Evolutionary conservation across 2,888 invertebrate species (phyloP), one percentile per base, ranked within the genome.

Genomic region (Sepioteuthis lessoniana): DNA sequence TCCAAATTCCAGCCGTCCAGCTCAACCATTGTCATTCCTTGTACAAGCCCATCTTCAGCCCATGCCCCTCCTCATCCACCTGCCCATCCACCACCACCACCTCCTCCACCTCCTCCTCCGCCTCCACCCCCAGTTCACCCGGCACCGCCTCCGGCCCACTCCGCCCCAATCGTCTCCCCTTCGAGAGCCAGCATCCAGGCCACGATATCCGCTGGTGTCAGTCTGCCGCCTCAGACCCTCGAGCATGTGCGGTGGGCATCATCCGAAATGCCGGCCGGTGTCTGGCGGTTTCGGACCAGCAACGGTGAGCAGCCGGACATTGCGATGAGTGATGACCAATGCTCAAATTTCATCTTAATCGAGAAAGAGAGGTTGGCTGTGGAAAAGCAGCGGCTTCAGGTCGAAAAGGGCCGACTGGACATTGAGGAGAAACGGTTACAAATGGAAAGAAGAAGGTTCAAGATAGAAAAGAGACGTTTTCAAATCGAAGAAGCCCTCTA

Each of bases 1-100:
- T 92, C 91, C 42, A 92, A 92, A 46, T 92, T 46, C 91, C 91
- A 92, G 47, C 91, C 91, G 91, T 92, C 91, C 91, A 92, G 37
- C 13, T 31, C 91, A n/a, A 35, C 91, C 10, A 92, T 92, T 46
- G 42, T 92, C 37, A 92, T 92, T n/a, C n/a, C 91, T 25, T 42
- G 46, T n/a, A 46, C 46, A 31, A 92, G 91, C 46, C 91, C 91
- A 92, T 92, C 91, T n/a, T 38, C 91, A 38, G 47, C 91, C 46
- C 91, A n/a, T 46, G n/a, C 19, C 46, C 13, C 91, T n/a, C 31
- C 91, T 46, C 91, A 47, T 19, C 91, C 25, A 4, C 42, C 91
- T n/a, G 16, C 19, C 46, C 31, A 46, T n/a, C 91, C 16, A 16
- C 91, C 10, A 25, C 91, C 42, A 1, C 91, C n/a, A 19, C 42